phyloP scores from a whole-genome alignment of 1,140 invertebrate species.

The Tribolium castaneum region DNA sequence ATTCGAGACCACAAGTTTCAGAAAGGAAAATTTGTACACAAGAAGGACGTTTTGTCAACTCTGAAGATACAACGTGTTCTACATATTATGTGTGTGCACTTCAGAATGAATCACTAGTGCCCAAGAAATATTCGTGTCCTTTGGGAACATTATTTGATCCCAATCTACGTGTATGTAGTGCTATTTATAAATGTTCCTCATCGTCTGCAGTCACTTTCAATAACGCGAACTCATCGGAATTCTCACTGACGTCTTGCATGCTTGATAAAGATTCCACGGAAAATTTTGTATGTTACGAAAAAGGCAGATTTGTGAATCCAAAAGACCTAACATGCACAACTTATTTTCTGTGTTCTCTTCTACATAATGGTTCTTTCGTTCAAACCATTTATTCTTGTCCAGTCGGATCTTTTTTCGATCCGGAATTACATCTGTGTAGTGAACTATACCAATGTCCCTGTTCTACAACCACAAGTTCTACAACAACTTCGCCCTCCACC shows the following conservation, averaged over 20 bases:
- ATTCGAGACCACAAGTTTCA: neutral
- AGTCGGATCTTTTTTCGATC: neutral
- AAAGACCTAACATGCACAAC: neutral
- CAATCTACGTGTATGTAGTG: neutral
- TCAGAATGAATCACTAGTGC: neutral
- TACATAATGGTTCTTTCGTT: slow-evolving; percentile 38
- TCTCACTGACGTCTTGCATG: neutral
- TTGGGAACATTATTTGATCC: neutral
- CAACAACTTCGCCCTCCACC: neutral
- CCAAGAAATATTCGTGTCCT: neutral
- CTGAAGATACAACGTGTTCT: slow-evolving; percentile 11
- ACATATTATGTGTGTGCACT: slow-evolving; percentile 5
- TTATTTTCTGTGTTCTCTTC: neutral
- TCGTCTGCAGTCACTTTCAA: neutral
- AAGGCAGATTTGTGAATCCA: slow-evolving; percentile 23
- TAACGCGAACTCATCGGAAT: neutral
- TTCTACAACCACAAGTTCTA: neutral
- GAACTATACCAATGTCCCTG: slow-evolving; percentile 32
- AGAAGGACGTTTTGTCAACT: slow-evolving; percentile 4
- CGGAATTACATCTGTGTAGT: neutral
- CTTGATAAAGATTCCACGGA: neutral
- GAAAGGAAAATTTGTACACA: neutral
- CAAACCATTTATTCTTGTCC: slow-evolving; percentile 39
- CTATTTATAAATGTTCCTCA: neutral
- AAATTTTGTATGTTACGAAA: neutral